These are phyloP conservation scores for Bugulina stolonifera DNA, from an alignment of 2,888 invertebrate genomes.

Conservation along the genomic window DNA sequence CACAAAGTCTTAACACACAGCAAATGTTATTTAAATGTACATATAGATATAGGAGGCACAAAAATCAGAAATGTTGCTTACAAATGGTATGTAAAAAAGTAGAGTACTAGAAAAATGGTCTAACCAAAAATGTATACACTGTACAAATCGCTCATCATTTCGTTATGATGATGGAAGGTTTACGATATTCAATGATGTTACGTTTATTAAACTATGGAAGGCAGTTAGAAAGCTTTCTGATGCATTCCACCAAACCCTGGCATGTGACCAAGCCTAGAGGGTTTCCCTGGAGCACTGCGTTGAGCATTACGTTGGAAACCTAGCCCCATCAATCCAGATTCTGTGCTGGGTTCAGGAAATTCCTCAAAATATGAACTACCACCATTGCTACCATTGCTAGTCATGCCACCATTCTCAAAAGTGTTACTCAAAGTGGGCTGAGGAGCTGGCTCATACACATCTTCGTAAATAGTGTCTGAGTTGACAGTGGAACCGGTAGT, in stretches of 20 bases:
- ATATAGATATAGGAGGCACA: too few species aligned
- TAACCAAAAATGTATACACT: too few species aligned
- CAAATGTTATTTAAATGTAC: too few species aligned
- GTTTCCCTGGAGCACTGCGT: background rate
- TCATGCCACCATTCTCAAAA: background rate
- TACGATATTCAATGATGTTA: too few species aligned
- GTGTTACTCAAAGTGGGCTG: background rate
- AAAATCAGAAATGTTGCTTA: too few species aligned
- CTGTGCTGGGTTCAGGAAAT: conserved; percentile 9
- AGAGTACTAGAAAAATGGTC: too few species aligned
- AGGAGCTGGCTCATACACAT: conserved; percentile 8
- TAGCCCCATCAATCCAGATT: background rate
- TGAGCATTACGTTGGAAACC: background rate
- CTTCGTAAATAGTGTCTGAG: conserved; percentile 14
- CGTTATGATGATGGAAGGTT: too few species aligned
- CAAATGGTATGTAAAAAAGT: too few species aligned
- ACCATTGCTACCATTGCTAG: background rate
- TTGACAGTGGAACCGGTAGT: background rate
- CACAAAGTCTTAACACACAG: too few species aligned
- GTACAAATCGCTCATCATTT: too few species aligned
- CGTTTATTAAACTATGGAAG: too few species aligned
- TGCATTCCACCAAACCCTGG: background rate
- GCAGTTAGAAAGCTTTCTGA: conserved; percentile 19
- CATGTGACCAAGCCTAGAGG: background rate
- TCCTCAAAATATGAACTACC: conserved; percentile 13